phyloP scores from a whole-genome alignment of 2,113 vertebrate species.

The Cervus canadensis region DNA sequence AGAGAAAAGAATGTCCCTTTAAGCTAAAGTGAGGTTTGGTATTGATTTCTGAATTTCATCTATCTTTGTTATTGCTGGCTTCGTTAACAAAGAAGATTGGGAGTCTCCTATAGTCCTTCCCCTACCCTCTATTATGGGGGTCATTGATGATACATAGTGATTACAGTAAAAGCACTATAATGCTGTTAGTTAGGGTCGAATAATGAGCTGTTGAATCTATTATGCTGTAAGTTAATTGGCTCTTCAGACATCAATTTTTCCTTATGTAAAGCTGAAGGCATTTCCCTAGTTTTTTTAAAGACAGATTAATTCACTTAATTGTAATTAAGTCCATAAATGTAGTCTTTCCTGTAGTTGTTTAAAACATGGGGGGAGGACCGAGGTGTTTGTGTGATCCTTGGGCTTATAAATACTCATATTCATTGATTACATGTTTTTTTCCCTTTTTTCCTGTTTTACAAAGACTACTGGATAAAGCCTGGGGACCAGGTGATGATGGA shows the following conservation, averaged over 20 bases:
- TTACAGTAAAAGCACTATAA: background rate
- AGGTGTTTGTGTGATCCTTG: background rate
- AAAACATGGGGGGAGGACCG: background rate
- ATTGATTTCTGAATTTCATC: background rate
- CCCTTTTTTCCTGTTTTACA: constrained; percentile 28
- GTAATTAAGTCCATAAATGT: background rate
- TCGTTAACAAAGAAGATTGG: background rate
- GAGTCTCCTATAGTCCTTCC: background rate
- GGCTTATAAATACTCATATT: background rate
- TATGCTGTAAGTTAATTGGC: background rate
- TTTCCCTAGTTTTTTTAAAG: background rate
- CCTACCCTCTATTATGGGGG: background rate
- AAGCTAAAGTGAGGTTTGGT: background rate
- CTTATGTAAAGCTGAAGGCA: background rate
- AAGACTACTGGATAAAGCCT: constrained; percentile 87
- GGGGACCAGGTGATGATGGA: constrained; percentile 88
- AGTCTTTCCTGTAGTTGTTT: background rate
- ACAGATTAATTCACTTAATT: background rate
- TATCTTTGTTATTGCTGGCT: background rate
- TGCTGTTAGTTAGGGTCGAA: background rate
- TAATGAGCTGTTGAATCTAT: background rate
- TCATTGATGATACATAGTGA: background rate
- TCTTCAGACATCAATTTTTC: constrained; percentile 6
- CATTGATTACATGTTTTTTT: background rate
- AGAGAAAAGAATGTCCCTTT: background rate